These are phyloP conservation scores for Biston stratarius DNA, from an alignment of 2,888 invertebrate genomes.

Conservation along the genomic window DNA sequence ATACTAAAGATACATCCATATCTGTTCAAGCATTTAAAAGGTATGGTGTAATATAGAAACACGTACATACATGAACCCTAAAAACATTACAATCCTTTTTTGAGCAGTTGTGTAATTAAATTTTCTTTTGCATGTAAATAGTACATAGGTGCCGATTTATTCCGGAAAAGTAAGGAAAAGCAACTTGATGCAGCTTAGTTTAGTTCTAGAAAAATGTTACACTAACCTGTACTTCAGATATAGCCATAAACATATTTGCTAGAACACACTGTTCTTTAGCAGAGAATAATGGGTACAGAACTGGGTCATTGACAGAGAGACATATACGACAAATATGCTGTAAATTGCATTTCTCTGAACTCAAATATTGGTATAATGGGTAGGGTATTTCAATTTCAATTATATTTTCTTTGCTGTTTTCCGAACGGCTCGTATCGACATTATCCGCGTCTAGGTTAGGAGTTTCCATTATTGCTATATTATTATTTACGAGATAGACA, in stretches of 20 bases:
- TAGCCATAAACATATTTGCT: constrained; percentile 65
- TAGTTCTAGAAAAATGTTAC: neutral
- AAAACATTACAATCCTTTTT: too few relatives aligned
- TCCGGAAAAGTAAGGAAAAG: neutral
- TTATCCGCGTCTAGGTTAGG: neutral
- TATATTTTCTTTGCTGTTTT: constrained; percentile 38
- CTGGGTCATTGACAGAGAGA: constrained; percentile 60
- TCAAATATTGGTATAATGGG: constrained; percentile 54
- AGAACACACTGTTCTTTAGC: constrained; percentile 61
- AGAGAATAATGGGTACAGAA: constrained; percentile 66
- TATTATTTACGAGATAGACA: neutral
- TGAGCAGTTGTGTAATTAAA: too few relatives aligned
- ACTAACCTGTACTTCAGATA: constrained; percentile 71
- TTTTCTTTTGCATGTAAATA: too few relatives aligned
- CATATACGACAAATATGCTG: constrained; percentile 81
- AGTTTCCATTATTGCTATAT: constrained; percentile 3
- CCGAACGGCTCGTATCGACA: constrained; percentile 9
- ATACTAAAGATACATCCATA: neutral
- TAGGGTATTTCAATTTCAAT: constrained; percentile 60
- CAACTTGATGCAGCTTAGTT: neutral
- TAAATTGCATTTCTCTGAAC: constrained; percentile 52
- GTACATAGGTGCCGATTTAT: neutral
- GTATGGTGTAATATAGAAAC: too few relatives aligned
- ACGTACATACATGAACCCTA: too few relatives aligned
- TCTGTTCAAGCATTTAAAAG: too few relatives aligned